phyloP scores from a whole-genome alignment of 2,113 vertebrate species.

The Xenopus laevis region DNA sequence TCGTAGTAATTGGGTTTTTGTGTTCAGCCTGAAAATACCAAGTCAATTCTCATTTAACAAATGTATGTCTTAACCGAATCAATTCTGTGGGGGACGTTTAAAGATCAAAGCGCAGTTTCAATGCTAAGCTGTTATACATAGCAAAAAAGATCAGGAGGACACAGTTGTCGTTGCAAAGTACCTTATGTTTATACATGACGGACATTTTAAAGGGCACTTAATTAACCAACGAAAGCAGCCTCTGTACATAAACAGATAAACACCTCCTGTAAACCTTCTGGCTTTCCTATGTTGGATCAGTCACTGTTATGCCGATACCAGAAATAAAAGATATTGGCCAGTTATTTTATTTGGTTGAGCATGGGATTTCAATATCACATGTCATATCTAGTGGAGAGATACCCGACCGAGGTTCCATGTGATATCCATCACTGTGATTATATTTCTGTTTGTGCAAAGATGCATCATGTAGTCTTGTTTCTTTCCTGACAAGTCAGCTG shows the following conservation, averaged over 20 bases:
- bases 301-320: too few species aligned
- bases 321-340: neutral
- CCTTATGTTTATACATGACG: neutral
- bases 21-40: conserved; percentile 27
- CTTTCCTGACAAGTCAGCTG: too few species aligned
- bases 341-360: too few species aligned
- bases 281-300: too few species aligned
- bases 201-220: neutral
- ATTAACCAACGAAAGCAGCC: neutral
- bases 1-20: conserved; percentile 34
- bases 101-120: conserved; percentile 34
- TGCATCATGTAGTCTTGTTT: too few species aligned
- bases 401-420: too few species aligned
- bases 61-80: conserved; percentile 44
- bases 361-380: too few species aligned
- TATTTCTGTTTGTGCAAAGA: too few species aligned
- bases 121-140: conserved; percentile 17
- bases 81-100: conserved; percentile 39
- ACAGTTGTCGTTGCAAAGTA: neutral
- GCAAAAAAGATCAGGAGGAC: conserved; percentile 12
- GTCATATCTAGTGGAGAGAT: too few species aligned
- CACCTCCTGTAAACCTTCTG: too few species aligned
- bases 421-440: too few species aligned
- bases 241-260: neutral
- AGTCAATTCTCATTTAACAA: conserved; percentile 45